Percentiles rank a stretch among this genome's conserved stretches.
These are phyloP conservation scores for Noturus placidus DNA, from an alignment of 2,113 vertebrate species.

Conservation along the genomic window DNA sequence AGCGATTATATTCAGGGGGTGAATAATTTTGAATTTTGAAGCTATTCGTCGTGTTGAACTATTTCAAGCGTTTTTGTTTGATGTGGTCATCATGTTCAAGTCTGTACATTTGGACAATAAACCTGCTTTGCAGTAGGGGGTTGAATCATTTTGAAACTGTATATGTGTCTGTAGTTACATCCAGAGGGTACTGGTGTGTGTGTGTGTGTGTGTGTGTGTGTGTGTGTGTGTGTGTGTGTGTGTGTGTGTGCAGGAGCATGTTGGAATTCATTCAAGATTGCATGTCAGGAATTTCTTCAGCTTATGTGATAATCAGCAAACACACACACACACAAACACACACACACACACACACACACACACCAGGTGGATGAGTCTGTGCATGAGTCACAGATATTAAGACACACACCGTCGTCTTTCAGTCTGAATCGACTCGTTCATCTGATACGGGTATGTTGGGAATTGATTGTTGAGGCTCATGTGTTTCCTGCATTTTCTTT, in stretches of 20 bases:
- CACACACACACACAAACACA: constrained; percentile 7
- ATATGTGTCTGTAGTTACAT: not conserved
- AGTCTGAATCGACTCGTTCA: not conserved
- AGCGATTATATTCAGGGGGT: too few relatives aligned
- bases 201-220: not conserved
- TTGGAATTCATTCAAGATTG: not conserved
- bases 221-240: not conserved
- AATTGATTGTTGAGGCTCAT: not conserved
- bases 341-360: not conserved
- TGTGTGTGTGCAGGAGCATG: not conserved
- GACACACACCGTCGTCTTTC: not conserved
- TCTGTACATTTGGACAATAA: too few relatives aligned
- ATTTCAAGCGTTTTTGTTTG: too few relatives aligned
- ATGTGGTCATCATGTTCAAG: too few relatives aligned
- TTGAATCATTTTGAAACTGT: too few relatives aligned
- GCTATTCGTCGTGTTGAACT: too few relatives aligned
- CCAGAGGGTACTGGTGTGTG: not conserved
- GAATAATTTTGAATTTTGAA: too few relatives aligned
- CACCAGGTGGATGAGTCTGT: not conserved
- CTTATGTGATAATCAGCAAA: not conserved
- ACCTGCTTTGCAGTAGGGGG: too few relatives aligned
- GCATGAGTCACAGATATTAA: constrained; percentile 1
- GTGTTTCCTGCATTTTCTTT: not conserved
- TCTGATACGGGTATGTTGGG: not conserved
- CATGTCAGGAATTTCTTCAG: not conserved